A percentile compares a stretch with the other conserved stretches of the same genome.
Evolutionary conservation across 1,140 invertebrate genomes (phyloP).

Genomic region (Bradysia coprophila): DNA sequence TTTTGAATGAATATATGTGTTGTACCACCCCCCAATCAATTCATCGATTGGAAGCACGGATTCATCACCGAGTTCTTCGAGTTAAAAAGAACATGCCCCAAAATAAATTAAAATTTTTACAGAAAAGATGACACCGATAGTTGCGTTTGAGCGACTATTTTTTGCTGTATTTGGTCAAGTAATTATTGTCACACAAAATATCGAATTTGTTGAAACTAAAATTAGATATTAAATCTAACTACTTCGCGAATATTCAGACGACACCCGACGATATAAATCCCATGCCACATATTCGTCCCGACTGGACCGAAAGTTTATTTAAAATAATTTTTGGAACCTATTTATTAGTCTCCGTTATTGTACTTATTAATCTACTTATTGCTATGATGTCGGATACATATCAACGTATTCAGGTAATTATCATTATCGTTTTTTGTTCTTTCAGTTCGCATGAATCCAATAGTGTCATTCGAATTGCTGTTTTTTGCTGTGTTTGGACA

Average conservation of each 20-base stretch:
- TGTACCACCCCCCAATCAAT: too few relatives aligned
- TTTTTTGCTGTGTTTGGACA: conserved; percentile 99
- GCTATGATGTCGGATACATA: conserved; percentile 99
- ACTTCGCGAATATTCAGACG: too few relatives aligned
- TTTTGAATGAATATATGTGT: too few relatives aligned
- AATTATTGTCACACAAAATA: too few relatives aligned
- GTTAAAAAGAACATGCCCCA: too few relatives aligned
- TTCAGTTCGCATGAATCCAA: conserved; percentile 72
- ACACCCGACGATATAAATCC: conserved; percentile 69
- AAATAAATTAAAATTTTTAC: conserved; percentile 9
- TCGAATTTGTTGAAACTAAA: too few relatives aligned
- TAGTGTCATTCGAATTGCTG: conserved; percentile 86
- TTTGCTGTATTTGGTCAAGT: conserved; percentile 94
- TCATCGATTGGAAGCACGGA: too few relatives aligned
- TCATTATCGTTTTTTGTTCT: conserved; percentile 25
- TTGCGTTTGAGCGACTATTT: conserved; percentile 92
- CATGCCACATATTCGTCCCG: conserved; percentile 37
- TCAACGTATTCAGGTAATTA: conserved; percentile 78
- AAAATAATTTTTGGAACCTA: conserved; percentile 86
- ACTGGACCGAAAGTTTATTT: conserved; percentile 63
- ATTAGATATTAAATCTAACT: too few relatives aligned
- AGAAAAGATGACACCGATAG: conserved; percentile 70
- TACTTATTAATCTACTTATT: conserved; percentile 95
- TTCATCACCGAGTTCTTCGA: too few relatives aligned
- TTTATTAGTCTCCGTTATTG: conserved; percentile 94